Base-by-base conservation (phyloP, 2,797 vertebrate genomes). In the Halcyon badia region DNA sequence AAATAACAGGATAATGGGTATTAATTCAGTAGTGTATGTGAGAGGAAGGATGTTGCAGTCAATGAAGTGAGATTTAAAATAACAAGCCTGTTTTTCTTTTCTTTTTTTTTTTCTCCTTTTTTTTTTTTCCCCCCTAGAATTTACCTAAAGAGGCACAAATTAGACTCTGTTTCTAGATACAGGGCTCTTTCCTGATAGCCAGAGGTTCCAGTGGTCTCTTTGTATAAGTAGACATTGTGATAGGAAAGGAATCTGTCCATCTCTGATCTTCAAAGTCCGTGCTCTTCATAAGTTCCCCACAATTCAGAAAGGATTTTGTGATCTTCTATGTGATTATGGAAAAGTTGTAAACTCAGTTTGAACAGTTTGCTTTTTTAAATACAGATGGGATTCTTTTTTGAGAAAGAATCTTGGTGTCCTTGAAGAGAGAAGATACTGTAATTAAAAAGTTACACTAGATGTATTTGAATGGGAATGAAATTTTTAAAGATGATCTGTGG, bases 371-470 rank as follows among this genome's bases (percentile, higher is more conserved):
- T 57, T 30, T 68, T 66, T 13, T 1, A 48, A 82, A 65, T 44
- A 31, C 3, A 24, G 3, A 1, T 56, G 9, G 4, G 1, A 1
- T 14, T 66, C 14, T 30, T 66, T 72, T 78, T 41, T 46, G 26
- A n/a, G 20, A 52, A 61, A 52, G 19, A 82, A 20, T 42, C 31
- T 14, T 14, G 3, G 5, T 57, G 68, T 76, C 49, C 79, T 94
- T 91, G 52, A 89, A 48, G 21, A 89, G 22, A 75, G 10, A 88
- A 89, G 66, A 56, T 33, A 42, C 3, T 76, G 28, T 65, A 71
- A 69, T 87, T 83, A 76, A 88, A 69, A 79, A 57, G 49, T 83
- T 90, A n/a, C 21, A 51, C 65, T 87, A 58, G 22, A 37, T 48
- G 51, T 0, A 0, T 73, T 78, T 93, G 87, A 92, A 37, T 42